These are phyloP conservation scores for Zaprionus lachaisei DNA, from an alignment of 1,140 invertebrate species.

Conservation along the genomic window DNA sequence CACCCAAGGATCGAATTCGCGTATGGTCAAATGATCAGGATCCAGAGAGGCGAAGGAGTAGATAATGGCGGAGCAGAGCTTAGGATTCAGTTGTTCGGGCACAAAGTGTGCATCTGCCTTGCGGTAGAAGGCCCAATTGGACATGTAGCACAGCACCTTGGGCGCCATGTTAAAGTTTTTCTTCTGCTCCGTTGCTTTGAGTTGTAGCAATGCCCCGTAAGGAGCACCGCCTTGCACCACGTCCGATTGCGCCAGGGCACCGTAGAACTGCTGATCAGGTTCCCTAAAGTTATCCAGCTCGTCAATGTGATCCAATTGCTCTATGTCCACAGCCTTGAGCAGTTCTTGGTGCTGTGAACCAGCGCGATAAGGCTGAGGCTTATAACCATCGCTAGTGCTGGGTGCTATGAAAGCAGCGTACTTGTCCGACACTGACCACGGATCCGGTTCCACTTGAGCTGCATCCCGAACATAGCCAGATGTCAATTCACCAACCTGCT, in stretches of 20 bases:
- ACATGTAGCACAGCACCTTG: slow-evolving; percentile 93
- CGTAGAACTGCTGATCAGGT: slow-evolving; percentile 57
- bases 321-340: slow-evolving; percentile 56
- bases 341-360: slow-evolving; percentile 78
- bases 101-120: slow-evolving; percentile 93
- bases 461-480: slow-evolving; percentile 35
- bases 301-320: slow-evolving; percentile 65
- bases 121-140: slow-evolving; percentile 95
- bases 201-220: slow-evolving; percentile 64
- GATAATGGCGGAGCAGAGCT: slow-evolving; percentile 93
- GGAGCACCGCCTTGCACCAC: slow-evolving; percentile 16
- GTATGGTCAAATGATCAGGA: slow-evolving; percentile 89
- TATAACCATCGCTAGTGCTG: slow-evolving; percentile 24
- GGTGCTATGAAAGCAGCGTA: slow-evolving; percentile 84
- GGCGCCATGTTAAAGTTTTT: slow-evolving; percentile 68
- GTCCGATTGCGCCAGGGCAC: slow-evolving; percentile 47
- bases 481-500: slow-evolving; percentile 1
- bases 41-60: slow-evolving; percentile 96
- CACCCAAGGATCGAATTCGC: slow-evolving; percentile 93
- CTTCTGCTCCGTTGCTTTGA: slow-evolving; percentile 43
- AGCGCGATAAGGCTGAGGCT: slow-evolving; percentile 69
- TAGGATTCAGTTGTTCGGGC: slow-evolving; percentile 92
- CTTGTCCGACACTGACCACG: slow-evolving; percentile 72
- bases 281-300: slow-evolving; percentile 60
- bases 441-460: slow-evolving; percentile 41